These are phyloP conservation scores for Leucozona laternaria DNA, from an alignment of 2,888 invertebrate species.

Conservation along the genomic window DNA sequence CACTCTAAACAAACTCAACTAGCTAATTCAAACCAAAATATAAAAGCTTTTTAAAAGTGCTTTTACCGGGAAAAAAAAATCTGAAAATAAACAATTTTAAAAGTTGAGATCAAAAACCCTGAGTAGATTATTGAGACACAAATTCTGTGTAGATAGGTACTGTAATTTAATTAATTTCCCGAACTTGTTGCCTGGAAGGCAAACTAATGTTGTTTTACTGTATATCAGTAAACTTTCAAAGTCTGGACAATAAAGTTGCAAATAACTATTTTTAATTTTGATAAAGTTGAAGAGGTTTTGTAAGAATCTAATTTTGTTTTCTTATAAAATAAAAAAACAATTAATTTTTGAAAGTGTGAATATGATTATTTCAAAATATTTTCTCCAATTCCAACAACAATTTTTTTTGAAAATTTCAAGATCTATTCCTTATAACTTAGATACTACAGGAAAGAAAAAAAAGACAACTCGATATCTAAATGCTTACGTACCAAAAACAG, in stretches of 20 bases:
- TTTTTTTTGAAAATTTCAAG: no score
- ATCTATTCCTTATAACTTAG: no score
- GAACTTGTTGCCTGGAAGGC: conserved; percentile 60
- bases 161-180: conserved; percentile 61
- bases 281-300: no score
- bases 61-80: neutral
- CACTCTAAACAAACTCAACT: no score
- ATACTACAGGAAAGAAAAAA: no score
- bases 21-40: neutral
- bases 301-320: no score
- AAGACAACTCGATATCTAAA: neutral
- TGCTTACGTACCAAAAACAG: neutral
- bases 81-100: conserved; percentile 11
- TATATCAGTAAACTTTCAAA: neutral
- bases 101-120: conserved; percentile 32
- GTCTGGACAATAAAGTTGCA: neutral
- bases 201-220: conserved; percentile 48
- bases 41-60: conserved; percentile 1
- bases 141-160: conserved; percentile 12
- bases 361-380: no score
- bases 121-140: conserved; percentile 9
- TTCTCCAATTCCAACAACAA: no score
- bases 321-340: no score
- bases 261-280: neutral
- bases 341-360: no score